phyloP scores from a whole-genome alignment of 2,797 vertebrate genomes.

The Gymnoscopelus braueri region DNA sequence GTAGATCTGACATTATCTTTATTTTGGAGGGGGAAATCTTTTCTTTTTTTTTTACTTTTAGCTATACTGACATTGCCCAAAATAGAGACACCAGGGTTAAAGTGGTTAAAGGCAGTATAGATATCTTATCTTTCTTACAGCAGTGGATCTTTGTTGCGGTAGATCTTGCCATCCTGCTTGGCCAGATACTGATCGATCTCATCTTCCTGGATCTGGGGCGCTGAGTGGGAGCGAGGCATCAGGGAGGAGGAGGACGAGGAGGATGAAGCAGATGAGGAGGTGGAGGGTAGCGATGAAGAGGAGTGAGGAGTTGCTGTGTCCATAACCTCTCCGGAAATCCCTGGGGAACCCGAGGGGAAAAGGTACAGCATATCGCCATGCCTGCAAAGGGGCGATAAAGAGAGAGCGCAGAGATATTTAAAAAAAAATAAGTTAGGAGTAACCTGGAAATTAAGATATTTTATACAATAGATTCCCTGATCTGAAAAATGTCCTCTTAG shows the following conservation, averaged over 20 bases:
- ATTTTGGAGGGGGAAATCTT: too few relatives aligned
- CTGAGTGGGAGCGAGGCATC: constrained; percentile 80
- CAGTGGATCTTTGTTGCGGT: constrained; percentile 92
- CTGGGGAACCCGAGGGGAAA: constrained; percentile 86
- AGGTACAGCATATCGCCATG: constrained; percentile 97
- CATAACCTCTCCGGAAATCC: constrained; percentile 92
- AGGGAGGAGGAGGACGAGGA: constrained; percentile 64
- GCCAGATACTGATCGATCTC: constrained; percentile 96
- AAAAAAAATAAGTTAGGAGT: background rate
- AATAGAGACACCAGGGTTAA: too few relatives aligned
- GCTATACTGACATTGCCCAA: too few relatives aligned
- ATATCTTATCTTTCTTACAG: constrained; percentile 81
- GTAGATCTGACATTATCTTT: too few relatives aligned
- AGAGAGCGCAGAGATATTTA: background rate
- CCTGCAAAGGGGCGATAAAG: constrained; percentile 65
- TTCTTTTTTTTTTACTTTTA: too few relatives aligned
- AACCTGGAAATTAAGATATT: background rate
- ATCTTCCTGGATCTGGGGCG: constrained; percentile 88
- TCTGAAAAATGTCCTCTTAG: too few relatives aligned
- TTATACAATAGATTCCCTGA: too few relatives aligned
- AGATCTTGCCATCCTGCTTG: constrained; percentile 97
- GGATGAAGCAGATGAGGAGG: constrained; percentile 59
- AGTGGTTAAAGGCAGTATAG: too few relatives aligned
- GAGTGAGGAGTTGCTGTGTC: constrained; percentile 85
- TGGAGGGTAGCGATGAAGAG: constrained; percentile 71